Evolutionary conservation across 2,888 invertebrate species (phyloP).

Genomic region (Xylocampa areola): DNA sequence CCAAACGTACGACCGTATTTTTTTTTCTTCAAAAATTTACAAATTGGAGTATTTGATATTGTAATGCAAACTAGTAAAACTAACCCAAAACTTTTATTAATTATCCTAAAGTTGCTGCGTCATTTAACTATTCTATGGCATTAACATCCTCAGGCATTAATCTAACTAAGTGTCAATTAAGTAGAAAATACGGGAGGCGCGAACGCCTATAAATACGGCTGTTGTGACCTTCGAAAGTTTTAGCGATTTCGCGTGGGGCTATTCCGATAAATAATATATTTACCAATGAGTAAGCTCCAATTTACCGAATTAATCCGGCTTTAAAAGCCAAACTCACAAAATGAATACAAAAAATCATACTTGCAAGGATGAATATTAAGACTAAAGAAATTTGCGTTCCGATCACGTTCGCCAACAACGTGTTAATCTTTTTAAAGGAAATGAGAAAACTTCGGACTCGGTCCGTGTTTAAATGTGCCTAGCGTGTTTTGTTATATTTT

Average conservation of each 20-base stretch:
- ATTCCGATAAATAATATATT: conserved; percentile 45
- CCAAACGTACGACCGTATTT: too few relatives aligned
- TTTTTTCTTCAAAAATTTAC: too few relatives aligned
- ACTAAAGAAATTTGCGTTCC: conserved; percentile 66
- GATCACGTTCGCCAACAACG: conserved; percentile 75
- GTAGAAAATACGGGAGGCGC: conserved; percentile 71
- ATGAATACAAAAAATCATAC: conserved; percentile 37
- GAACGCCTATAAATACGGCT: conserved; percentile 64
- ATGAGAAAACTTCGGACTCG: conserved; percentile 77
- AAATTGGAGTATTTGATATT: too few relatives aligned
- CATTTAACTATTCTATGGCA: conserved; percentile 50
- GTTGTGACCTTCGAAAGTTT: conserved; percentile 60
- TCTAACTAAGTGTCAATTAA: conserved; percentile 77
- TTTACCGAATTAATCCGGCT: too few relatives aligned
- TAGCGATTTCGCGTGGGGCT: conserved; percentile 36
- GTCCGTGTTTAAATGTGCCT: conserved; percentile 62
- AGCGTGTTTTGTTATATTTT: conserved; percentile 59
- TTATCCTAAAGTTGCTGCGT: conserved; percentile 16
- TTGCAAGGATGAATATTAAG: conserved; percentile 67
- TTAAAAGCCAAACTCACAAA: conserved; percentile 6
- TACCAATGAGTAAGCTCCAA: too few relatives aligned
- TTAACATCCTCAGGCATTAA: conserved; percentile 66
- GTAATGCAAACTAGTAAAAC: too few relatives aligned
- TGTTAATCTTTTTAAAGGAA: conserved; percentile 84
- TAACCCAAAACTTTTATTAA: too few relatives aligned